These are phyloP conservation scores for Smutsia temminckii DNA, from an alignment of 2,797 vertebrate genomes.

Conservation along the genomic window DNA sequence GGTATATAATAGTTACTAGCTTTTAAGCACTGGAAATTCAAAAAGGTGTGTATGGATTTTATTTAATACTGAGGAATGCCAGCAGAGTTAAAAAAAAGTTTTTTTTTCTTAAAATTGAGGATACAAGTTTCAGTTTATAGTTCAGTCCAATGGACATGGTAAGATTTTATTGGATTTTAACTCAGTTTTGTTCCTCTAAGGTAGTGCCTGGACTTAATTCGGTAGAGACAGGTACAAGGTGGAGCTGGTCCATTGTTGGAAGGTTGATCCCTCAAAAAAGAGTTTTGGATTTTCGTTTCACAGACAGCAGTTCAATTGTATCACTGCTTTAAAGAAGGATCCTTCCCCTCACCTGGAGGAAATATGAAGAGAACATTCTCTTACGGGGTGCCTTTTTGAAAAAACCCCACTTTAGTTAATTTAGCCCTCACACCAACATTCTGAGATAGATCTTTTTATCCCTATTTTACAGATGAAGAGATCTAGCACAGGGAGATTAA, in stretches of 20 bases:
- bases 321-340: neutral
- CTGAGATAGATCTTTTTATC: neutral
- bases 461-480: neutral
- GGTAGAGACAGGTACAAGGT: neutral
- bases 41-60: neutral
- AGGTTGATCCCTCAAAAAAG: neutral
- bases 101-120: neutral
- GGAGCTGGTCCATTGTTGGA: neutral
- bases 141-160: neutral
- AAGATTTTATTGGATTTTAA: neutral
- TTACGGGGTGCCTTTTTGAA: neutral
- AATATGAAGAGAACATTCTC: neutral
- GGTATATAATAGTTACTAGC: neutral
- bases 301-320: neutral
- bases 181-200: neutral
- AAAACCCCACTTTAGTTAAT: neutral
- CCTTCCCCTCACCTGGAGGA: neutral
- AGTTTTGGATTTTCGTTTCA: constrained; percentile 32
- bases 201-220: neutral
- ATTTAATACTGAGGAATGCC: neutral
- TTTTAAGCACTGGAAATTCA: neutral
- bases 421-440: neutral
- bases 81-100: neutral
- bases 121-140: neutral
- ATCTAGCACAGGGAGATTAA: neutral